Base-by-base conservation (phyloP, 2,113 vertebrate genomes). In the Choloepus hoffmanni region DNA sequence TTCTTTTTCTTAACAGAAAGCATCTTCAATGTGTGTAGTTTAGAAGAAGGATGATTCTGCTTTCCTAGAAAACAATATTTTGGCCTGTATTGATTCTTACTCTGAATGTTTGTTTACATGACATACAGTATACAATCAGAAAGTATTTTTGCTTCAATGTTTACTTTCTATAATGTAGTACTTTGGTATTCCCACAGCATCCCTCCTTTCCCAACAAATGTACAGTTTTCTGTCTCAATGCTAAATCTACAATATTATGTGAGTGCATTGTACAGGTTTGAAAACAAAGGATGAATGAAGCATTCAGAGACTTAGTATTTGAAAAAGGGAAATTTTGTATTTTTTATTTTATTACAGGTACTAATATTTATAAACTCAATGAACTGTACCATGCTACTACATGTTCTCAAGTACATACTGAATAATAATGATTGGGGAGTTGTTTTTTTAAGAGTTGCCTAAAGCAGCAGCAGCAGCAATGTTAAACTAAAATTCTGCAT, bases 71-170 rank as follows among this genome's bases (percentile, higher is more conserved):
- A 70, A 97, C 65, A 53, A 36, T 95, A 96, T 96, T 97, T 97
- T 97, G 97, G 92, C 97, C 97, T 97, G 88, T 98, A 94, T 96
- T 93, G 95, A 85, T 90, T 96, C 96, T 98, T 98, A 89, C 68
- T 97, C 96, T 70, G 97, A 98, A 97, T 97, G 98, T 96, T 91
- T 98, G 97, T 98, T 98, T 98, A 98, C 98, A 97, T 96, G 67
- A 97, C 98, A 97, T 98, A 98, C 95, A 98, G 97, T 95, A 94
- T 98, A 97, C 97, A 98, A 95, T 30, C 92, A 95, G 96, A 98
- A 98, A 98, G 94, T 98, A 98, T 99, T 98, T 99, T 98, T 98
- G 97, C 98, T 98, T 98, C 98, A 94, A 28, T 55, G 10, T 97
- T 98, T 98, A 62, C 97, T 98, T 98, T 97, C 89, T 98, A 96